Percentiles rank a stretch among this genome's conserved stretches.
These are phyloP conservation scores for Darwinula stevensoni DNA, from an alignment of 2,888 invertebrate genomes.

Conservation along the genomic window DNA sequence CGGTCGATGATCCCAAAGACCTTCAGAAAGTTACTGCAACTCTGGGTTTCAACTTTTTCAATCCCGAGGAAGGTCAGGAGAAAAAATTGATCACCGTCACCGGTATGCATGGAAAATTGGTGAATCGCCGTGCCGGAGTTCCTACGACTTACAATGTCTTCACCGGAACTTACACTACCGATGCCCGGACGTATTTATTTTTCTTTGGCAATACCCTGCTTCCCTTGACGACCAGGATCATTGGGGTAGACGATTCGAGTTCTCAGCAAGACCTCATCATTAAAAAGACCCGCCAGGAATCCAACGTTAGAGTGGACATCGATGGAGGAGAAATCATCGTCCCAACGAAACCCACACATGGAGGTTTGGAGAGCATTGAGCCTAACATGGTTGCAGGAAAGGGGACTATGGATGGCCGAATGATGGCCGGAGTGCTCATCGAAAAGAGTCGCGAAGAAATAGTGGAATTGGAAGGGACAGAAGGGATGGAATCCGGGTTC, in stretches of 20 bases:
- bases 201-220: constrained; percentile 13
- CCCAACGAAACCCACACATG: neutral
- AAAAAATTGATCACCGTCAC: too few species aligned
- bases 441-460: neutral
- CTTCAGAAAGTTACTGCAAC: too few species aligned
- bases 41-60: too few species aligned
- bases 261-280: neutral
- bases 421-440: neutral
- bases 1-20: too few species aligned
- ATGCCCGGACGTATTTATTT: constrained; percentile 13
- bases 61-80: too few species aligned
- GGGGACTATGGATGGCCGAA: neutral
- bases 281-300: too few species aligned
- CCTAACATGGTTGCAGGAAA: neutral
- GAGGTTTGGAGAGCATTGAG: neutral
- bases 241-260: neutral
- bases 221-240: neutral
- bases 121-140: neutral
- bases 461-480: neutral
- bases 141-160: constrained; percentile 14
- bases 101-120: too few species aligned
- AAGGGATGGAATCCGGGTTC: neutral
- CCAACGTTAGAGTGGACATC: neutral
- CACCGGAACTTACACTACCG: constrained; percentile 14
- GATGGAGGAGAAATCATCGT: neutral